Evolutionary conservation across 2,888 invertebrate genomes (phyloP).

Genomic region (Gerosis bhagava): DNA sequence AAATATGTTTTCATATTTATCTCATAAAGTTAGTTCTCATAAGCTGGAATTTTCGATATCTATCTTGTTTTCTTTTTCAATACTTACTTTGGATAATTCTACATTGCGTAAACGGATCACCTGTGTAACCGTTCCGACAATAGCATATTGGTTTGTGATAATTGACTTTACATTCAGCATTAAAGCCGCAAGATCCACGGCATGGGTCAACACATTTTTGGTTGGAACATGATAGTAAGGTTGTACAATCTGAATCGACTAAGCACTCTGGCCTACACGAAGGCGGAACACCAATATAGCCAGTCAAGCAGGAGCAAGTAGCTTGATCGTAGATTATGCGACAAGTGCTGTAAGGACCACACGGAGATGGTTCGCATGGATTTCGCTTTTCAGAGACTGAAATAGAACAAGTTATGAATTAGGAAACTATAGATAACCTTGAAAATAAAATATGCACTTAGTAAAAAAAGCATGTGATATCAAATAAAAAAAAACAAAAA

Average conservation of each 20-base stretch:
- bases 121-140: conserved; percentile 87
- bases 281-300: conserved; percentile 88
- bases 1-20: no score
- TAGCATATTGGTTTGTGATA: conserved; percentile 94
- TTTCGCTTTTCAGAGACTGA: conserved; percentile 55
- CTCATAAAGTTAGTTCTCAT: no score
- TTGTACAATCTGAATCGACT: conserved; percentile 90
- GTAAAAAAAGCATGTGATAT: no score
- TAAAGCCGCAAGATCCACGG: conserved; percentile 89
- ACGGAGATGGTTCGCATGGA: conserved; percentile 88
- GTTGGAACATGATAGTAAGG: conserved; percentile 88
- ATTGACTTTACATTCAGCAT: conserved; percentile 89
- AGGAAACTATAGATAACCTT: no score
- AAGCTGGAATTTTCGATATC: no score
- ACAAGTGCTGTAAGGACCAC: conserved; percentile 91
- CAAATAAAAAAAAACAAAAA: no score
- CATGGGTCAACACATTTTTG: conserved; percentile 92
- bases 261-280: conserved; percentile 93
- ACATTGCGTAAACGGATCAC: conserved; percentile 91
- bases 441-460: no score
- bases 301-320: conserved; percentile 89
- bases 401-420: conserved; percentile 30
- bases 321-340: conserved; percentile 79
- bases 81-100: conserved; percentile 55
- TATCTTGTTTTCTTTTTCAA: not conserved